phyloP scores from a whole-genome alignment of 30 jellyfish, hydroid and myxozoan genomes.

The Aurelia aurita complex sp. Pacific region DNA sequence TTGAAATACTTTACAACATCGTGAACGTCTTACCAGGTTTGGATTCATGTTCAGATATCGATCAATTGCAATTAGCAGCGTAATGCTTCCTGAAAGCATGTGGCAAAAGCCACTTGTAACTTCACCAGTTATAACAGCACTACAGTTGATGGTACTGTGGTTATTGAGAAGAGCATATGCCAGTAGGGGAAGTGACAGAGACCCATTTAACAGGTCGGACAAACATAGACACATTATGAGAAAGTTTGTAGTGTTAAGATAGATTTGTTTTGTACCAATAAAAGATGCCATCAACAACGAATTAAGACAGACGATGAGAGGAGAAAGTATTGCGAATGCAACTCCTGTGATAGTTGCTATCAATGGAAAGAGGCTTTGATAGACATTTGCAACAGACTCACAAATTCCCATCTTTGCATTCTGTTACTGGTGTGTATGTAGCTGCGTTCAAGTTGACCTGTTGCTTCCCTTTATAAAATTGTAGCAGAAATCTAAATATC shows the following conservation, averaged over 20 bases:
- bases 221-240: background rate
- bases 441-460: no score
- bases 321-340: no score
- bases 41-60: slow-evolving; percentile 47
- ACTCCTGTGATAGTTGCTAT: no score
- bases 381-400: no score
- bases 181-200: background rate
- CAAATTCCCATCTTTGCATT: no score
- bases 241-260: background rate
- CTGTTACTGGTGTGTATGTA: no score
- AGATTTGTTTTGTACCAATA: background rate
- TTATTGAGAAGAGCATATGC: background rate
- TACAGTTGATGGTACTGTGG: background rate
- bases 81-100: background rate
- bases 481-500: no score
- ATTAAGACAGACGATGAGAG: background rate
- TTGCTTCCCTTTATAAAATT: no score
- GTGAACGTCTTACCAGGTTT: no score
- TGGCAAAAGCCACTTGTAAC: background rate
- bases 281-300: background rate
- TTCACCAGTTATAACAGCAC: background rate
- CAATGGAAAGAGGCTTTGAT: no score
- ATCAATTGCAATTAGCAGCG: slow-evolving; percentile 28
- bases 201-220: background rate
- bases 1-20: no score